Evolutionary conservation across 1,140 invertebrate species (phyloP).

Genomic region (Cotesia vestalis): DNA sequence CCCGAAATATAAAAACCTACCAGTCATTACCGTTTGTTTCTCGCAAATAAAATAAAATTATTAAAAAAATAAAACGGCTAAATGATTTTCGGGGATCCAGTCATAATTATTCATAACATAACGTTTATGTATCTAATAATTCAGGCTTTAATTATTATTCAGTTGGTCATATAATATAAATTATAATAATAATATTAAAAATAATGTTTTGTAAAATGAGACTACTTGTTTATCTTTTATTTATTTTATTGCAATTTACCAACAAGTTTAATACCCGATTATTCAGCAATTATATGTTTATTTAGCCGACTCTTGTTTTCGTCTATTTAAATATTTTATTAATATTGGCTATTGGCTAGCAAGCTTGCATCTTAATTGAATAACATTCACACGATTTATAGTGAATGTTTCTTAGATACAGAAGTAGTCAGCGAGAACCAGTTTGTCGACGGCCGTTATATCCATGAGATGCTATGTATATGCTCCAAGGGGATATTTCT

Average conservation of each 20-base stretch:
- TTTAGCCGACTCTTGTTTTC: background rate
- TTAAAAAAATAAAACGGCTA: too few relatives aligned
- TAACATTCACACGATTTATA: slow-evolving; percentile 25
- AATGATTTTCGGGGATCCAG: too few relatives aligned
- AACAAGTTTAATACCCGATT: background rate
- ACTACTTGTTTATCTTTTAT: slow-evolving; percentile 3
- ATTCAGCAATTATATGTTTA: background rate
- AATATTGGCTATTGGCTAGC: background rate
- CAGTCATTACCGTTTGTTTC: slow-evolving; percentile 11
- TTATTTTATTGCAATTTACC: slow-evolving; percentile 12
- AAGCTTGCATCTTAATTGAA: slow-evolving; percentile 27
- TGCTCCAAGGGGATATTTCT: background rate
- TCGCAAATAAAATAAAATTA: background rate
- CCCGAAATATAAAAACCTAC: slow-evolving; percentile 8
- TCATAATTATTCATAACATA: too few relatives aligned
- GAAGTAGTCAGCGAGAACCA: slow-evolving; percentile 26
- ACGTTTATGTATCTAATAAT: too few relatives aligned
- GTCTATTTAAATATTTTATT: slow-evolving; percentile 7
- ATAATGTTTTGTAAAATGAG: too few relatives aligned
- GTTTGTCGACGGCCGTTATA: slow-evolving; percentile 22
- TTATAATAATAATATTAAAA: too few relatives aligned
- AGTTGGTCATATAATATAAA: too few relatives aligned
- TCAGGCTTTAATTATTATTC: too few relatives aligned
- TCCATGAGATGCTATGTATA: background rate
- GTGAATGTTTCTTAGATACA: slow-evolving; percentile 22